A percentile compares a stretch with the other conserved stretches of the same genome.
phyloP scores from a whole-genome alignment of 2,888 invertebrate genomes.

The Ophraella communa region DNA sequence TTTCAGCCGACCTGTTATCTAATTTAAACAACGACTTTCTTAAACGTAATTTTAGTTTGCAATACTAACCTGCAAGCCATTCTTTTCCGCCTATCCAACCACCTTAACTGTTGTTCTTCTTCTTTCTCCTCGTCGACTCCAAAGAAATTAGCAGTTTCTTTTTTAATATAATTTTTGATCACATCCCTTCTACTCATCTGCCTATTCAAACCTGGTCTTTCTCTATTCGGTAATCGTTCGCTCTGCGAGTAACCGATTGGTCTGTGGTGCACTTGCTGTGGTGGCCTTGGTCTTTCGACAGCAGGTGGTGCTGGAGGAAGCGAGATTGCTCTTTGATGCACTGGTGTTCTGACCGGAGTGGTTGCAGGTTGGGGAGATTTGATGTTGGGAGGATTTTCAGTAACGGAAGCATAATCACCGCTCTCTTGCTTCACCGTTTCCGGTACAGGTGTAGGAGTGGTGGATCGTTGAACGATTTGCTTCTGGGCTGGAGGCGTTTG shows the following conservation, averaged over 20 bases:
- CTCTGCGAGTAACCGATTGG: constrained; percentile 55
- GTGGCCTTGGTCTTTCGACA: constrained; percentile 42
- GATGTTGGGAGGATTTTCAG: constrained; percentile 24
- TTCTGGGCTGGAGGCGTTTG: constrained; percentile 34
- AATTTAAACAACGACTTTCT: no score
- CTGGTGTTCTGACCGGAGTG: constrained; percentile 36
- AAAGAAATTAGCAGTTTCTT: constrained; percentile 84
- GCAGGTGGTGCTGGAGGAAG: constrained; percentile 48
- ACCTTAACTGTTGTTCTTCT: constrained; percentile 67
- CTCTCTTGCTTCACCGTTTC: constrained; percentile 28
- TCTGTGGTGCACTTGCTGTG: constrained; percentile 22
- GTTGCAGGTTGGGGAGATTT: constrained; percentile 25
- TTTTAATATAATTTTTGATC: constrained; percentile 72
- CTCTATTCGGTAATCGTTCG: constrained; percentile 53
- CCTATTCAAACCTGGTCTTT: constrained; percentile 56
- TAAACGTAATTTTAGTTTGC: no score
- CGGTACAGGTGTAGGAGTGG: constrained; percentile 28
- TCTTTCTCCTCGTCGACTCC: constrained; percentile 82
- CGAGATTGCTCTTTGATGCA: constrained; percentile 50
- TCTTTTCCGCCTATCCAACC: constrained; percentile 81
- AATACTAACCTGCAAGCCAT: constrained; percentile 77
- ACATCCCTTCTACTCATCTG: constrained; percentile 60
- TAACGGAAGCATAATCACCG: constrained; percentile 21
- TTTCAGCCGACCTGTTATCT: no score
- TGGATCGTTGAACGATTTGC: constrained; percentile 36